Evolutionary conservation across 2,888 invertebrate species (phyloP).

Genomic region (Podotricha telesiphe): DNA sequence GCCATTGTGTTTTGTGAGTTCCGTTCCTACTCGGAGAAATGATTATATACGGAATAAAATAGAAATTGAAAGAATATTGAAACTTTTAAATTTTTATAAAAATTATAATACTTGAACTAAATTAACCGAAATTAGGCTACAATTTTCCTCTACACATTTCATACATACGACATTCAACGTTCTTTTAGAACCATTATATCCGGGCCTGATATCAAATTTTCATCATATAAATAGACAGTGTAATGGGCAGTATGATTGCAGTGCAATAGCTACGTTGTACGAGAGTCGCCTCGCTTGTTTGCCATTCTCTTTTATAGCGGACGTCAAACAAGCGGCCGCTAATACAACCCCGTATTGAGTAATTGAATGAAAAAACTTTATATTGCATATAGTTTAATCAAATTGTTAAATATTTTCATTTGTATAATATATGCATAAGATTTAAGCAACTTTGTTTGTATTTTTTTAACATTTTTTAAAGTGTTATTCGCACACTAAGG

Average conservation of each 20-base stretch:
- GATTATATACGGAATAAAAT: no score
- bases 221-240: slow-evolving; percentile 28
- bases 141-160: no score
- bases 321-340: slow-evolving; percentile 43
- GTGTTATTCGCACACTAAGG: no score
- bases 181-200: no score
- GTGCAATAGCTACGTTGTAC: slow-evolving; percentile 31
- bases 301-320: slow-evolving; percentile 44
- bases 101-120: no score
- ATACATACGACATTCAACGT: no score
- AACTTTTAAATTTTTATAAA: no score
- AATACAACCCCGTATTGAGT: slow-evolving; percentile 41
- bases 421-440: not conserved
- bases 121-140: no score
- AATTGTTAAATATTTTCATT: slow-evolving; percentile 10
- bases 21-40: no score
- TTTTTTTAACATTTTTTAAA: no score
- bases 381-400: slow-evolving; percentile 37
- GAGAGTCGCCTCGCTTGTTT: slow-evolving; percentile 39
- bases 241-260: slow-evolving; percentile 27
- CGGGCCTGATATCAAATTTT: not conserved
- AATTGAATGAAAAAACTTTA: slow-evolving; percentile 42
- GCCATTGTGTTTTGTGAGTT: no score
- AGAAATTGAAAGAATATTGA: no score
- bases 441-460: not conserved